phyloP scores from a whole-genome alignment of 2,113 vertebrate genomes.

The Cyanoramphus novaezelandiae region DNA sequence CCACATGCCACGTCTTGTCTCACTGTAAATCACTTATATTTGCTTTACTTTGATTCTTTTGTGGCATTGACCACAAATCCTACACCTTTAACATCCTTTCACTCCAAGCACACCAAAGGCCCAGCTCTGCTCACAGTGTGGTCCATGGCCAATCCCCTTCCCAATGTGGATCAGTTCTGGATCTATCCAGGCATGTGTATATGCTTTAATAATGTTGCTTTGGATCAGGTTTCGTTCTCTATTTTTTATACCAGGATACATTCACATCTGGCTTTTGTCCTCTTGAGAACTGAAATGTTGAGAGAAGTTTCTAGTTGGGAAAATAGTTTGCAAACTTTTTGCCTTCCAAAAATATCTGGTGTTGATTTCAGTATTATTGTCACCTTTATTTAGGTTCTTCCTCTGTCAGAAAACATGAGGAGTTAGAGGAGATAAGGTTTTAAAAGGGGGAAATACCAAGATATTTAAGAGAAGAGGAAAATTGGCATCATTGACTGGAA shows the following conservation, averaged over 20 bases:
- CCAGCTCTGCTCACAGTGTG: background rate
- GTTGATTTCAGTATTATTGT: background rate
- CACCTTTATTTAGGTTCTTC: background rate
- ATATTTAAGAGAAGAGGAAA: background rate
- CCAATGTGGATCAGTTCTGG: accelerated
- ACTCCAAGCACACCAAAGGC: background rate
- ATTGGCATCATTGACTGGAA: background rate
- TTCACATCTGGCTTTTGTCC: background rate
- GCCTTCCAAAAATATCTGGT: background rate
- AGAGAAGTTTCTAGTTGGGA: background rate
- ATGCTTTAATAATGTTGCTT: background rate
- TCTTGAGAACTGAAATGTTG: background rate
- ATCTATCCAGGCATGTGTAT: background rate
- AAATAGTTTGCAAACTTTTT: background rate
- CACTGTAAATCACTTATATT: background rate
- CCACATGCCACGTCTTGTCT: background rate
- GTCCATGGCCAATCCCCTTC: background rate
- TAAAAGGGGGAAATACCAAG: background rate
- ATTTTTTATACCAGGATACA: background rate
- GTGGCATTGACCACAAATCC: background rate
- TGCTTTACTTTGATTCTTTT: background rate
- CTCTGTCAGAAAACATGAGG: background rate
- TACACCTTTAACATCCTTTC: background rate
- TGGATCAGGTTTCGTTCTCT: background rate
- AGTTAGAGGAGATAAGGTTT: background rate